Conservation (phyloP, 2,113 vertebrate genomes). For the Poeciliopsis retropinna region DNA sequence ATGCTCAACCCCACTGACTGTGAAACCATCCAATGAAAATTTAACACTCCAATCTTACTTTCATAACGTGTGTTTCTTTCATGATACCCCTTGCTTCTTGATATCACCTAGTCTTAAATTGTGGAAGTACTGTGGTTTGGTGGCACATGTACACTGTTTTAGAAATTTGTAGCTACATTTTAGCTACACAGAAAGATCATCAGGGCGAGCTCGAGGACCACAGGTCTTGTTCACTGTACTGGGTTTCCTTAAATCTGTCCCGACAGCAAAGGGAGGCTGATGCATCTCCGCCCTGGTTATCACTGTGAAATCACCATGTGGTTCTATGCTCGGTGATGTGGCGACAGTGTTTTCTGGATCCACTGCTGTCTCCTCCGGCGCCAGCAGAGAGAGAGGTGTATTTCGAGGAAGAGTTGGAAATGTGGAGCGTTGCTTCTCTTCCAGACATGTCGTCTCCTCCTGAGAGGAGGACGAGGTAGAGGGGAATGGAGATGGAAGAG, state of each 20-base stretch:
- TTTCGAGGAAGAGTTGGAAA: slow-evolving; percentile 62
- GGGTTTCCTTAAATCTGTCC: slow-evolving; percentile 74
- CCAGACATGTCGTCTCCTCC: slow-evolving; percentile 52
- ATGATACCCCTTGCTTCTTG: neutral
- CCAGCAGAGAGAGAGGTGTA: slow-evolving; percentile 57
- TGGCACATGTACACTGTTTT: slow-evolving; percentile 22
- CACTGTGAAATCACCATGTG: slow-evolving; percentile 47
- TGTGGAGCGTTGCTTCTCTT: slow-evolving; percentile 60
- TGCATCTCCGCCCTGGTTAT: slow-evolving; percentile 86
- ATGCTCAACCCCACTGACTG: no score
- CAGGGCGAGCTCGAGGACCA: slow-evolving; percentile 82
- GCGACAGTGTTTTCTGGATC: slow-evolving; percentile 48
- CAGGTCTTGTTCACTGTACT: slow-evolving; percentile 84
- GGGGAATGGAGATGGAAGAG: slow-evolving; percentile 55
- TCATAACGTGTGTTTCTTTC: neutral
- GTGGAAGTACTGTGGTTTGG: slow-evolving; percentile 10
- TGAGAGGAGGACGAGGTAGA: slow-evolving; percentile 57
- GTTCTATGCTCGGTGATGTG: slow-evolving; percentile 14
- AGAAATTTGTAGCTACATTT: slow-evolving; percentile 28
- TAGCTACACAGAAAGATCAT: slow-evolving; percentile 89
- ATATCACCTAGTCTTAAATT: slow-evolving; percentile 9
- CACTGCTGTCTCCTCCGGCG: slow-evolving; percentile 38
- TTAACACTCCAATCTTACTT: neutral
- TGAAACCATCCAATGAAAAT: no score
- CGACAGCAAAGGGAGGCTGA: slow-evolving; percentile 71